Conservation (phyloP, 2,113 vertebrate genomes). For the Tursiops truncatus region DNA sequence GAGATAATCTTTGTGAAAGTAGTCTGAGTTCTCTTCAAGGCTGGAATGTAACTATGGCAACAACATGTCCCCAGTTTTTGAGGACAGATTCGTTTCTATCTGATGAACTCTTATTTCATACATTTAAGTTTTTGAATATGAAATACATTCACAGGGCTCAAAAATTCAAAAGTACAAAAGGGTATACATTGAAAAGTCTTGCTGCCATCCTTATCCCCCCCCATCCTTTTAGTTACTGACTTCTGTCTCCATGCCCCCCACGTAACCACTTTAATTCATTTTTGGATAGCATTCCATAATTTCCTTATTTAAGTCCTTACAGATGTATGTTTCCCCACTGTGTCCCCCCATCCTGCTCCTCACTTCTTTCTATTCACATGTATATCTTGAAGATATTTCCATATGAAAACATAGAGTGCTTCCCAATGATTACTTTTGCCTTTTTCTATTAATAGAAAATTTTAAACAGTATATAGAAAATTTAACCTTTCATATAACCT, state of each 20-base stretch:
- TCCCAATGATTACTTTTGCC: not conserved
- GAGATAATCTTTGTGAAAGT: constrained; percentile 30
- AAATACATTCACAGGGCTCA: not conserved
- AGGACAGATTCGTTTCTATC: not conserved
- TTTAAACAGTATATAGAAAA: not conserved
- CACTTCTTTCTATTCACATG: not conserved
- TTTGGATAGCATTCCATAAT: not conserved
- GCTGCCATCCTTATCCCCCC: not conserved
- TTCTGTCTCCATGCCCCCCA: not conserved
- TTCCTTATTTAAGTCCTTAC: not conserved
- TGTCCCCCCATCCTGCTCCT: not conserved
- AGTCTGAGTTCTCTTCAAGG: constrained; percentile 47
- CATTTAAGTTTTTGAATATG: not conserved
- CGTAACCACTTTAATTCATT: not conserved
- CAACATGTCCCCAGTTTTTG: not conserved
- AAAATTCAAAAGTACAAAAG: not conserved
- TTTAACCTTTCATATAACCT: not conserved
- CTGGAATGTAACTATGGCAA: not conserved
- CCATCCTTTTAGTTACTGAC: not conserved
- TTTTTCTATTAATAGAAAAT: not conserved
- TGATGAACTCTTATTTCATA: not conserved
- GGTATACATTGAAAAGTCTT: not conserved
- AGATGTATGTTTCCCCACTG: not conserved
- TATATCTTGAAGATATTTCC: not conserved
- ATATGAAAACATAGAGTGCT: not conserved